A percentile compares a stretch with the other conserved stretches of the same genome.
Conservation (phyloP, 2,888 invertebrate genomes). For the Netelia inedita region DNA sequence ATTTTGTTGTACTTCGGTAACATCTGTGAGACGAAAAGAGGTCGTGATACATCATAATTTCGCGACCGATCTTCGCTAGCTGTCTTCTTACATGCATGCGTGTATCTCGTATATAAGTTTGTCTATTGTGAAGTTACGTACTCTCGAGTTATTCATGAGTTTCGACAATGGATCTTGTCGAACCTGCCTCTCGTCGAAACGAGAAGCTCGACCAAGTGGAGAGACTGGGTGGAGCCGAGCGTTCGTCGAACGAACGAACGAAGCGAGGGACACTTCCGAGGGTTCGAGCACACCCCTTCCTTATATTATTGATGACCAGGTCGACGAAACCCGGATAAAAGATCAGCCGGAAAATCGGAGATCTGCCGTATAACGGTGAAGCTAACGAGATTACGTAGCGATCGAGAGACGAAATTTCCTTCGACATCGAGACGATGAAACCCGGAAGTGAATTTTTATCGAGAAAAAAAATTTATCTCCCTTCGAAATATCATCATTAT, state of each 20-base stretch:
- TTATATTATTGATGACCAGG: conserved; percentile 78
- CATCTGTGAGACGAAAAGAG: conserved; percentile 52
- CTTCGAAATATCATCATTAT: neutral
- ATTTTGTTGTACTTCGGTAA: conserved; percentile 8
- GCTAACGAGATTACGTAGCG: neutral
- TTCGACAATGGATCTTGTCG: conserved; percentile 78
- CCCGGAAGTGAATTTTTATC: neutral
- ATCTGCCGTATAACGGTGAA: too few relatives aligned
- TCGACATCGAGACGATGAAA: conserved; percentile 27
- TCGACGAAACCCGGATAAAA: conserved; percentile 44
- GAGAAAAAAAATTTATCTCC: neutral
- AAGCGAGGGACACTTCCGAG: conserved; percentile 44
- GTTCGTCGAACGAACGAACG: neutral
- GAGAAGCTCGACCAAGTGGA: conserved; percentile 76
- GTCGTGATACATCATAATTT: conserved; percentile 81
- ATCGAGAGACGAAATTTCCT: conserved; percentile 1
- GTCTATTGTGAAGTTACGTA: neutral
- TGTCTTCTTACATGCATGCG: conserved; percentile 16
- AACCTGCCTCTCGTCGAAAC: conserved; percentile 78
- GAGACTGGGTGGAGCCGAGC: conserved; percentile 78
- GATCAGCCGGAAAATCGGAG: conserved; percentile 14
- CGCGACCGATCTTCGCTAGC: conserved; percentile 67
- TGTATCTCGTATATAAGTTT: neutral
- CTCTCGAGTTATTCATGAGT: conserved; percentile 78
- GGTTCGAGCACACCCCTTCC: conserved; percentile 66